These are phyloP conservation scores for Shargacucullia verbasci DNA, from an alignment of 2,888 invertebrate genomes.

Conservation along the genomic window DNA sequence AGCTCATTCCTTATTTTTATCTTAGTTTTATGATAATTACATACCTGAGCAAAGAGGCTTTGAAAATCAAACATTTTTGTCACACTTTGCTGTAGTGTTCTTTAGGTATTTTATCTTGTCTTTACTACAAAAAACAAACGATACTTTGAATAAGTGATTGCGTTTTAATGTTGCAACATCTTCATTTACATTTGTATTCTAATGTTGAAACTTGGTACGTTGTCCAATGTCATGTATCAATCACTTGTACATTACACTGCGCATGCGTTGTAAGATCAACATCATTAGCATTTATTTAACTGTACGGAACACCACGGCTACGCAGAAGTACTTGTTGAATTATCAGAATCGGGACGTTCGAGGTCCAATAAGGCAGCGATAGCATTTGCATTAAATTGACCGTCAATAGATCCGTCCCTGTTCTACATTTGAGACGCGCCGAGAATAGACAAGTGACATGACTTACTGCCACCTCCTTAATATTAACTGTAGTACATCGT, in stretches of 20 bases:
- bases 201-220: slow-evolving; percentile 61
- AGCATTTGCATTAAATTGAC: slow-evolving; percentile 77
- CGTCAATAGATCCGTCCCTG: slow-evolving; percentile 78
- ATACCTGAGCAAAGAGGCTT: slow-evolving; percentile 6
- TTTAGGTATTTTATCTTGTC: slow-evolving; percentile 30
- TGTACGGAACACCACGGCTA: slow-evolving; percentile 19
- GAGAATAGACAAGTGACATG: slow-evolving; percentile 66
- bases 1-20: slow-evolving; percentile 1
- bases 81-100: slow-evolving; percentile 7
- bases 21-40: not conserved
- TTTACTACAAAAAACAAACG: slow-evolving; percentile 31
- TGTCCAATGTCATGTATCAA: slow-evolving; percentile 72
- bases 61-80: slow-evolving; percentile 23
- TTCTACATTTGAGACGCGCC: slow-evolving; percentile 68
- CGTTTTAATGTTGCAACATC: slow-evolving; percentile 51
- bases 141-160: slow-evolving; percentile 37
- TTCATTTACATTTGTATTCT: slow-evolving; percentile 66
- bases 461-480: slow-evolving; percentile 46
- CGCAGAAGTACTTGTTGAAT: slow-evolving; percentile 27
- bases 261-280: slow-evolving; percentile 66
- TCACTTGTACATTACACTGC: slow-evolving; percentile 67
- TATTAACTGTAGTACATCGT: slow-evolving; percentile 36
- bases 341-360: slow-evolving; percentile 52
- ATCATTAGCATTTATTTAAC: slow-evolving; percentile 58
- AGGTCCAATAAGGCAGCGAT: slow-evolving; percentile 64